These are phyloP conservation scores for Ceratoteleas bidentatus DNA, from an alignment of 1,140 invertebrate species.

Conservation along the genomic window DNA sequence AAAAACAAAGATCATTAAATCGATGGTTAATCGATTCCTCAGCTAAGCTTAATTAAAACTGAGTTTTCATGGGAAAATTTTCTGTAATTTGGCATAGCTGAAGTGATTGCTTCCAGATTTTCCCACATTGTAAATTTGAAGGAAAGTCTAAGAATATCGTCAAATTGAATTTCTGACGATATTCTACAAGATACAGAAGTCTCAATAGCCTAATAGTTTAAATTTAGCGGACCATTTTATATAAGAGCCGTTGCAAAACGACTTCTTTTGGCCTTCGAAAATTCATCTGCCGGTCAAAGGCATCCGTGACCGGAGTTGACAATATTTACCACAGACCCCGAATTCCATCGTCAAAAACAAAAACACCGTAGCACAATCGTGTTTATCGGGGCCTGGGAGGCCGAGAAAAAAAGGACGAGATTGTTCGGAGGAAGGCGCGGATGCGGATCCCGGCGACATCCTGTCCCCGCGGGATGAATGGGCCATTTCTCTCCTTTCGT, in stretches of 20 bases:
- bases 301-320: neutral
- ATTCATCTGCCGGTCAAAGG: neutral
- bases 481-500: constrained; percentile 71
- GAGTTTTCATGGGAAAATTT: neutral
- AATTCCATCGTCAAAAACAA: constrained; percentile 34
- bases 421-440: constrained; percentile 49
- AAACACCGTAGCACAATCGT: constrained; percentile 10
- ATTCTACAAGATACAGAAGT: too few relatives aligned
- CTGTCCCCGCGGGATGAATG: constrained; percentile 73
- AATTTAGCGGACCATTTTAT: too few relatives aligned
- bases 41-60: neutral
- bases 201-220: too few relatives aligned
- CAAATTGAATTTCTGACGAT: too few relatives aligned
- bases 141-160: too few relatives aligned
- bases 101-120: too few relatives aligned
- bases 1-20: too few relatives aligned
- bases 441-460: constrained; percentile 72
- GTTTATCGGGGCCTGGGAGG: constrained; percentile 17
- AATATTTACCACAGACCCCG: neutral
- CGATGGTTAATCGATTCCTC: too few relatives aligned
- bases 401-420: constrained; percentile 27
- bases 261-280: too few relatives aligned
- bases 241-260: too few relatives aligned
- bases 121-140: too few relatives aligned
- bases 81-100: neutral